Percentiles rank a stretch among this genome's conserved stretches.
Conservation (phyloP, 2,113 vertebrate genomes). For the Oryzias javanicus region DNA sequence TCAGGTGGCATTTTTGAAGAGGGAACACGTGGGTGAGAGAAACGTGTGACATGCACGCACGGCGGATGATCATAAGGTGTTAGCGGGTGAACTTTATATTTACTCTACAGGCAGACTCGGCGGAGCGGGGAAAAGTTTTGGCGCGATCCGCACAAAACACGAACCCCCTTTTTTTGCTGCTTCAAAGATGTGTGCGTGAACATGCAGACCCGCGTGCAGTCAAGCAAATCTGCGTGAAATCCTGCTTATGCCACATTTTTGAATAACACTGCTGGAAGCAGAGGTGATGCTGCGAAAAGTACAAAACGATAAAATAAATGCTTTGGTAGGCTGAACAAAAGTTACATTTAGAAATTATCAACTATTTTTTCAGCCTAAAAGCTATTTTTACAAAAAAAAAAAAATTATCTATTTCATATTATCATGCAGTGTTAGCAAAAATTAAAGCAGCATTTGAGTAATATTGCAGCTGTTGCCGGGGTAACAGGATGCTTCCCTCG, state of each 20-base stretch:
- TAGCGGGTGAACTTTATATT: constrained; percentile 18
- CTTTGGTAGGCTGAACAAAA: not conserved
- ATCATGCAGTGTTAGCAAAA: constrained; percentile 34
- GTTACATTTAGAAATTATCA: constrained; percentile 22
- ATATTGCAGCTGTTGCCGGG: constrained; percentile 34
- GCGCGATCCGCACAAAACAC: constrained; percentile 30
- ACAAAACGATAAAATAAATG: too few species aligned
- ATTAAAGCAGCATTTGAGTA: constrained; percentile 64
- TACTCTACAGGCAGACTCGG: constrained; percentile 17
- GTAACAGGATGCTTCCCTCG: constrained; percentile 27
- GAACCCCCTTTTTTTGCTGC: constrained; percentile 38
- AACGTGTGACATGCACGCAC: constrained; percentile 32
- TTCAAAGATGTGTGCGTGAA: constrained; percentile 3
- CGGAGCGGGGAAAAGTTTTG: constrained; percentile 25
- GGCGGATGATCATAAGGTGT: constrained; percentile 24
- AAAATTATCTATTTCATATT: constrained; percentile 8
- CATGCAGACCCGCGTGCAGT: constrained; percentile 4
- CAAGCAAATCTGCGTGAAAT: constrained; percentile 19
- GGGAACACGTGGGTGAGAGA: constrained; percentile 25
- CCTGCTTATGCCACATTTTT: constrained; percentile 3
- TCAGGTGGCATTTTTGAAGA: constrained; percentile 33
- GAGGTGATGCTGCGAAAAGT: constrained; percentile 4
- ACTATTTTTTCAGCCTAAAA: constrained; percentile 11
- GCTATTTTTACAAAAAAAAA: constrained; percentile 1
- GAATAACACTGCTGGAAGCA: constrained; percentile 8